Evolutionary conservation across 2,113 vertebrate species (phyloP).

Genomic region (Myrmophylax atrothorax): DNA sequence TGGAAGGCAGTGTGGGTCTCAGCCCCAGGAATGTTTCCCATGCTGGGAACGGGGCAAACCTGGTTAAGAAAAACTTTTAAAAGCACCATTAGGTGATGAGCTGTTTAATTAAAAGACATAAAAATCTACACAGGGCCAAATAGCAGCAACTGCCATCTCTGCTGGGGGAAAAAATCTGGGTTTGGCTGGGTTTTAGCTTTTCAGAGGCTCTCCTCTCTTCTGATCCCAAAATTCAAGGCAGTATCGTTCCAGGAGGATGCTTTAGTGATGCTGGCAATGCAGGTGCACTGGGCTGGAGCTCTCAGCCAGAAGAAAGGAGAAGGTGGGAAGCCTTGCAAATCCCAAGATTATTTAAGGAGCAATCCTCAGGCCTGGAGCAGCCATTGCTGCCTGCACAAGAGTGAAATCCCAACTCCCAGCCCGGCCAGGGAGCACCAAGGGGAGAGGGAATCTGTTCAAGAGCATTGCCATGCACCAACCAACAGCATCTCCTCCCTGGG

Average conservation of each 20-base stretch:
- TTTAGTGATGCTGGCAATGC: neutral
- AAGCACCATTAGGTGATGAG: neutral
- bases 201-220: neutral
- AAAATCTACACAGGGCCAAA: neutral
- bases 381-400: neutral
- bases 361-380: neutral
- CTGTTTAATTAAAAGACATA: neutral
- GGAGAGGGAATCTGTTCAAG: neutral
- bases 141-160: neutral
- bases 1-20: accelerated
- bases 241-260: neutral
- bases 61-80: neutral
- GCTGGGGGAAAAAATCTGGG: neutral
- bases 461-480: neutral
- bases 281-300: neutral
- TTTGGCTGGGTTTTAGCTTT: neutral
- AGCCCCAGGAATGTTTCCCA: neutral
- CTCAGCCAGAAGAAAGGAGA: neutral
- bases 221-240: neutral
- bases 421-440: neutral
- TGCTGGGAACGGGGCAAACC: neutral
- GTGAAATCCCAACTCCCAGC: neutral
- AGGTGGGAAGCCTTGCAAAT: neutral
- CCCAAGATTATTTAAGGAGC: neutral
- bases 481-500: neutral